Evolutionary conservation across 1,140 invertebrate species (phyloP).

Genomic region (Drosophila novamexicana): DNA sequence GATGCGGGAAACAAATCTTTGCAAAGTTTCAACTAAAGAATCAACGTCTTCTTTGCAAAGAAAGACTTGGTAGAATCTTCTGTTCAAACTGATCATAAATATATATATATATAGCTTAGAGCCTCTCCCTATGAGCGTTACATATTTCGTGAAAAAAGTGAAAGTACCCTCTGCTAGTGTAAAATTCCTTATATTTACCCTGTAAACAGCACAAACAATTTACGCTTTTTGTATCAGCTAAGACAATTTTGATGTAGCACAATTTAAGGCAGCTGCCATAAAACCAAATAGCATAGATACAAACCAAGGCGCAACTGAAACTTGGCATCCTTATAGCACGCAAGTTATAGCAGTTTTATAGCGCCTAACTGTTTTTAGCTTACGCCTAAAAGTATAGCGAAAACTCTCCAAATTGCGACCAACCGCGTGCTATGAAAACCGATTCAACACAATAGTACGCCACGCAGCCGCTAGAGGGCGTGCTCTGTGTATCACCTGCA

Average conservation of each 20-base stretch:
- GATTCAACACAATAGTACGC: not conserved
- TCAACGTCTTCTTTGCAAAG: too few species aligned
- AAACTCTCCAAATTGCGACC: conserved; percentile 13
- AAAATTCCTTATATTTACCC: too few species aligned
- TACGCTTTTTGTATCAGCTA: too few species aligned
- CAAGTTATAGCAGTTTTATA: not conserved
- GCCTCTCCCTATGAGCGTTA: too few species aligned
- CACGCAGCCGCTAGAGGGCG: not conserved
- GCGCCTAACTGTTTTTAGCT: not conserved
- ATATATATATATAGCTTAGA: too few species aligned
- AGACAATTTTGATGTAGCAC: not conserved
- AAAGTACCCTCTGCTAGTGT: too few species aligned
- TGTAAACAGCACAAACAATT: too few species aligned
- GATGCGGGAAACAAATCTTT: too few species aligned
- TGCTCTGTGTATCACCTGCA: conserved; percentile 4
- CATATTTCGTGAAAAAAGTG: too few species aligned
- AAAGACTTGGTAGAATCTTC: too few species aligned
- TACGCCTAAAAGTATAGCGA: conserved; percentile 7
- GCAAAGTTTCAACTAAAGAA: too few species aligned
- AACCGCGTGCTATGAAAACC: not conserved
- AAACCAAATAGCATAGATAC: not conserved
- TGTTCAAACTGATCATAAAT: too few species aligned
- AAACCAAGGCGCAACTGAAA: not conserved
- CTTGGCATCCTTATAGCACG: conserved; percentile 10
- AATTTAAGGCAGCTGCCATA: not conserved